Evolutionary conservation across 1,140 invertebrate genomes (phyloP), one percentile per base, ranked within the genome.

Genomic region (Reticulitermes speratus): DNA sequence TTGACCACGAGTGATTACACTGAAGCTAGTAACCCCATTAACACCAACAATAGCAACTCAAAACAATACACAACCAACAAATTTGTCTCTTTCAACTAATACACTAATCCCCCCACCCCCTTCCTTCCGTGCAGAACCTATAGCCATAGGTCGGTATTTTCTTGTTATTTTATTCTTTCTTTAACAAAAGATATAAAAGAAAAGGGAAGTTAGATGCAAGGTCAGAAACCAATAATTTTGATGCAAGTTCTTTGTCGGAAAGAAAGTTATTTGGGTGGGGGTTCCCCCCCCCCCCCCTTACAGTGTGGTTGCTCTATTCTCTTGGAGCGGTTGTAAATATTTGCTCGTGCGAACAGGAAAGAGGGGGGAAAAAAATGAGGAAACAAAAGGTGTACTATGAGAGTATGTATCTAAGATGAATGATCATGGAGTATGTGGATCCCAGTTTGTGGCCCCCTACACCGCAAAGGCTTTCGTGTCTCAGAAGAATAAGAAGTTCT

Each of bases 181-280:
- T 82, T 82, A 23, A 38, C 12, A 23, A 25, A 45, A 45, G 16
- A 32, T 44, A 84, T 0, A 84, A 32, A 55, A 75, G 25, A 75
- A 30, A 25, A 75, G 65, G 25, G 11, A 32, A 38, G 38, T 75
- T 75, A 75, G 65, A 75, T 75, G 16, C 32, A 16, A 32, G 83
- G 83, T 84, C 83, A 84, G 83, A 84, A 45, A 44, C 44, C 83
- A 84, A 84, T 84, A 84, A 84, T 84, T 84, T 44, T 32, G 83
- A 84, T 84, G 44, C 44, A 45, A 84, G 44, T 25, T 84, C 83
- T 84, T 84, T 84, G 83, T 84, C 83, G 83, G 83, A 44, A 48
- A 44, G 38, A 83, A 52, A 84, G 83, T 52, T 52, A 44, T 52
- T 30, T 45, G 44, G 44, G 44, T 38, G 32, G 82, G 44, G 83